A percentile compares a stretch with the other conserved stretches of the same genome.
These are phyloP conservation scores for Bubalus kerabau DNA, from an alignment of 2,113 vertebrate genomes.

Conservation along the genomic window DNA sequence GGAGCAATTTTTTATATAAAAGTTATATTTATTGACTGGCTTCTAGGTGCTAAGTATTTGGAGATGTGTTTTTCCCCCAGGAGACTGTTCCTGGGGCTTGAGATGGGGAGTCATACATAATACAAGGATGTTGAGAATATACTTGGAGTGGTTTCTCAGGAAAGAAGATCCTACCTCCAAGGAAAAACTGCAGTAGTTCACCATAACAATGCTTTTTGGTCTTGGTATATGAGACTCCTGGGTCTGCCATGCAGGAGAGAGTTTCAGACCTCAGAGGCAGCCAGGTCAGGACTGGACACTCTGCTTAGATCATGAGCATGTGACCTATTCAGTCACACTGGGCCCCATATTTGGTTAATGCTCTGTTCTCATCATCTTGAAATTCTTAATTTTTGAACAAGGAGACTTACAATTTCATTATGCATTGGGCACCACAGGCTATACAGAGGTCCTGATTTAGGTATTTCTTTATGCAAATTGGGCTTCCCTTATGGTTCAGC, in stretches of 20 bases:
- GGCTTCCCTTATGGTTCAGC: not conserved
- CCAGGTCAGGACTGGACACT: not conserved
- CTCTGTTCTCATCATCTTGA: not conserved
- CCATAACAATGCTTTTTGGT: not conserved
- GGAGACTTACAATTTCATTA: not conserved
- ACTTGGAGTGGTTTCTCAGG: not conserved
- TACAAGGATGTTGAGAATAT: not conserved
- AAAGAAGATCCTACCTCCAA: not conserved
- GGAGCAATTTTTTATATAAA: not conserved
- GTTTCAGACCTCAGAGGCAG: not conserved
- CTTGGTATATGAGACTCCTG: not conserved
- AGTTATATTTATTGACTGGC: not conserved
- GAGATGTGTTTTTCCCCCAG: not conserved
- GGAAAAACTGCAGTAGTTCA: not conserved
- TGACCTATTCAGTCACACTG: not conserved
- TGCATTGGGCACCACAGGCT: not conserved
- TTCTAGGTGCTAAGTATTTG: not conserved
- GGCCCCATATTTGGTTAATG: not conserved
- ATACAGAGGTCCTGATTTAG: not conserved
- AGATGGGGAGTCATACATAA: not conserved
- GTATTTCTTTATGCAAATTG: not conserved
- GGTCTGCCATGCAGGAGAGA: too few species aligned
- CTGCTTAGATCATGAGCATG: not conserved
- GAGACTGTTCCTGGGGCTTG: not conserved
- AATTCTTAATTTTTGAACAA: not conserved